Conservation (phyloP, 2,113 vertebrate species). For the Dascyllus trimaculatus region DNA sequence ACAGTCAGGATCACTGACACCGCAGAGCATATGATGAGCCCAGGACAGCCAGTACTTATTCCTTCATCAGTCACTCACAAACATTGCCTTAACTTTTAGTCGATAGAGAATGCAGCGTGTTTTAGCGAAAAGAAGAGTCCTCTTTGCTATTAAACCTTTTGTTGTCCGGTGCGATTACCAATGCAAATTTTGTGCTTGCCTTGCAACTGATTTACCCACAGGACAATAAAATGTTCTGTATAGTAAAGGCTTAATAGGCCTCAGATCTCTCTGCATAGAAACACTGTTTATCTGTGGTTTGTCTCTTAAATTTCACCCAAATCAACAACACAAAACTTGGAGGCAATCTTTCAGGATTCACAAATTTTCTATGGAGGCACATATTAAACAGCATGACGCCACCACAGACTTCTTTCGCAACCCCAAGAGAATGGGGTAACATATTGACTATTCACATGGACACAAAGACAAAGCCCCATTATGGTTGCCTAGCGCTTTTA, state of each 20-base stretch:
- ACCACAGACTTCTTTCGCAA: constrained; percentile 6
- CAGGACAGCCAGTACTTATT: not conserved
- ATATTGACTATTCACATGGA: constrained; percentile 42
- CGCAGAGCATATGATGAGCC: not conserved
- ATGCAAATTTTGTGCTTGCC: not conserved
- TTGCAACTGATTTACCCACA: not conserved
- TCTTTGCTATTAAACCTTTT: not conserved
- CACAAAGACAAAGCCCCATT: constrained; percentile 61
- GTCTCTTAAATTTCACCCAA: not conserved
- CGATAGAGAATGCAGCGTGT: not conserved
- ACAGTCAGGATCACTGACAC: not conserved
- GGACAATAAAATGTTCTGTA: not conserved
- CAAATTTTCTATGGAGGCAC: too few species aligned
- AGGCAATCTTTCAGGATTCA: not conserved
- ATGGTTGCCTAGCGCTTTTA: constrained; percentile 51
- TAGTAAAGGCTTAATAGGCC: not conserved
- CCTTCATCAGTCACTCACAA: not conserved
- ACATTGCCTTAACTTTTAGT: not conserved
- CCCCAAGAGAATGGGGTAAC: constrained; percentile 9
- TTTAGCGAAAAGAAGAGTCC: not conserved
- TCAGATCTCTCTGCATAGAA: not conserved
- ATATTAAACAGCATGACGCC: not conserved
- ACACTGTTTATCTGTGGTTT: not conserved
- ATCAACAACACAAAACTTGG: constrained; percentile 4
- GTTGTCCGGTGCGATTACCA: not conserved